phyloP scores from a whole-genome alignment of 1,140 invertebrate genomes.

The Coboldia fuscipes region DNA sequence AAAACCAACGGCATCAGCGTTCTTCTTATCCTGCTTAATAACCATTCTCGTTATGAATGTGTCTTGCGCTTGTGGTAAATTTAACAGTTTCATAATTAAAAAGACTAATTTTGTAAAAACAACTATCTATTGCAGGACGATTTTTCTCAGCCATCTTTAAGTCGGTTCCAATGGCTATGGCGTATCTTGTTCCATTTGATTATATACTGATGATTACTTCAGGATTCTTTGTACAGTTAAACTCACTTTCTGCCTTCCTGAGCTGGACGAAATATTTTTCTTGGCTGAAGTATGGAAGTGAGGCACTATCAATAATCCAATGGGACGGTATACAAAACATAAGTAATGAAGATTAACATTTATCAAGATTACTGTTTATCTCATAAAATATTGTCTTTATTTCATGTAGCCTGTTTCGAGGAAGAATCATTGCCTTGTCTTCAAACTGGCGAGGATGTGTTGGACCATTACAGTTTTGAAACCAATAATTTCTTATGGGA shows the following conservation, averaged over 20 bases:
- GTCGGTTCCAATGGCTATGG: conserved; percentile 54
- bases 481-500: conserved; percentile 37
- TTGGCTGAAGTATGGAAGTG: conserved; percentile 83
- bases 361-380: conserved; percentile 12
- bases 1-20: conserved; percentile 36
- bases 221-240: conserved; percentile 60
- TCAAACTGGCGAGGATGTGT: conserved; percentile 41
- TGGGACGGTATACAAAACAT: conserved; percentile 58
- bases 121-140: conserved; percentile 32
- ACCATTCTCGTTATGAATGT: conserved; percentile 56
- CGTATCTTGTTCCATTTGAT: conserved; percentile 70
- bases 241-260: conserved; percentile 53
- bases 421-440: conserved; percentile 41
- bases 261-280: conserved; percentile 75
- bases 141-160: conserved; percentile 71
- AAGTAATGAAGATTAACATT: no score
- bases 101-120: not conserved
- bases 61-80: conserved; percentile 61
- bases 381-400: conserved; percentile 5
- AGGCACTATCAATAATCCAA: conserved; percentile 62
- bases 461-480: conserved; percentile 48
- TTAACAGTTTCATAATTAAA: conserved; percentile 3
- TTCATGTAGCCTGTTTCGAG: conserved; percentile 38
- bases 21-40: conserved; percentile 39
- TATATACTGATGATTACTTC: conserved; percentile 73